These are phyloP conservation scores for Clarias macrocephalus DNA, from an alignment of 2,113 vertebrate species.

Conservation along the genomic window DNA sequence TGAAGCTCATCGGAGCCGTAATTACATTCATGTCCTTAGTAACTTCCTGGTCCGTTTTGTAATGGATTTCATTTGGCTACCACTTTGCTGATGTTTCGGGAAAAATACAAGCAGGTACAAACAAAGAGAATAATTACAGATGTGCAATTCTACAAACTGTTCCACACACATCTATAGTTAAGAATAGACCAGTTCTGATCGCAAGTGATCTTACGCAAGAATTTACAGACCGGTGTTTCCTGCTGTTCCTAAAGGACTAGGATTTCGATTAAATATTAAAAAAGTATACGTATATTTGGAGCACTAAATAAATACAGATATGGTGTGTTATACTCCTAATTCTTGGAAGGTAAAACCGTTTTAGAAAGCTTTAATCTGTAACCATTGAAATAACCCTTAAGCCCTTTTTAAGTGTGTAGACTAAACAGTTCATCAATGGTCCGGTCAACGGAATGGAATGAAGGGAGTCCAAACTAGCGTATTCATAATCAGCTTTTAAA, in stretches of 20 bases:
- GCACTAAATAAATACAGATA: background rate
- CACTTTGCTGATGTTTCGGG: background rate
- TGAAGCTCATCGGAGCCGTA: background rate
- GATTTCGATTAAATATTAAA: background rate
- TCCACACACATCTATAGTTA: background rate
- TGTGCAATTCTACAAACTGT: background rate
- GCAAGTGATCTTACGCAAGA: background rate
- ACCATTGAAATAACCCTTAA: background rate
- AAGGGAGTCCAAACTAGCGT: background rate
- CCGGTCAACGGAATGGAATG: background rate
- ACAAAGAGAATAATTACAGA: background rate
- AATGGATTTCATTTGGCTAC: background rate
- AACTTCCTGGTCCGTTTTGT: background rate
- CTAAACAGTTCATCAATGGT: background rate
- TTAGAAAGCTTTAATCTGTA: background rate
- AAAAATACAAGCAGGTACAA: background rate
- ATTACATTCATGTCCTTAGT: background rate
- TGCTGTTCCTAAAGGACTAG: background rate
- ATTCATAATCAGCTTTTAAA: constrained; percentile 1
- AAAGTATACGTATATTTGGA: background rate
- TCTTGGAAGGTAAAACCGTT: background rate
- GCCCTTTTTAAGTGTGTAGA: too few relatives aligned
- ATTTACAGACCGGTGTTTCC: background rate
- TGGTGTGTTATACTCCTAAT: background rate
- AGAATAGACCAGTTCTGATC: background rate